Conservation (phyloP, 2,797 vertebrate genomes). For the Buphagus erythrorhynchus region DNA sequence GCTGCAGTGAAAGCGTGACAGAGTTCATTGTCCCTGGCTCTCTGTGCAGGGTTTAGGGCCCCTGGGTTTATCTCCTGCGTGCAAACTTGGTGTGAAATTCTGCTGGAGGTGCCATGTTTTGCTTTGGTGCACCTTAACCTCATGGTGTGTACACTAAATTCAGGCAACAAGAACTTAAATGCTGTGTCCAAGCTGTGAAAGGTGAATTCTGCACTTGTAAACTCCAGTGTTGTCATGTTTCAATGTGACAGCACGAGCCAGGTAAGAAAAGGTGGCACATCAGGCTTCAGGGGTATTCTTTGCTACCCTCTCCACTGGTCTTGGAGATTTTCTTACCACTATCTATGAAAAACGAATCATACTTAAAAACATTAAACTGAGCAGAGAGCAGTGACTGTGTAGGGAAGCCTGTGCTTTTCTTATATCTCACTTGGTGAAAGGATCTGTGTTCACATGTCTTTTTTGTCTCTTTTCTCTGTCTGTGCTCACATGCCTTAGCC, state of each 20-base stretch:
- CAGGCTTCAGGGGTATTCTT: neutral
- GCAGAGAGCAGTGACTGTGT: neutral
- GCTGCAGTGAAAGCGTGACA: fast-evolving
- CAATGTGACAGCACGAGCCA: neutral
- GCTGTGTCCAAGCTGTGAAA: neutral
- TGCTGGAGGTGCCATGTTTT: neutral
- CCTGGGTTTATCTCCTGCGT: neutral
- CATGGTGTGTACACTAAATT: neutral
- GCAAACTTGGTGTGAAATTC: neutral
- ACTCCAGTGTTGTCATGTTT: neutral
- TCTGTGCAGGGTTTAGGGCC: neutral
- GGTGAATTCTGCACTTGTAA: neutral
- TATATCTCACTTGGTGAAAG: neutral
- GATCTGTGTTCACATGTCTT: neutral
- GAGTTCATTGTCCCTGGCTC: fast-evolving
- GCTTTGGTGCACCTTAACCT: neutral
- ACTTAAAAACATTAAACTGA: neutral
- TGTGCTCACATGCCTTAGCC: neutral
- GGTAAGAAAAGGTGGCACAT: neutral
- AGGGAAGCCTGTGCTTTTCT: neutral
- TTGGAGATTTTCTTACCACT: neutral
- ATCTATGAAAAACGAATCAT: neutral
- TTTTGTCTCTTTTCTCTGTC: neutral
- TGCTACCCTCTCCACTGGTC: neutral
- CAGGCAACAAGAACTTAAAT: neutral